Evolutionary conservation across 2,888 invertebrate genomes (phyloP).

Genomic region (Auanema freiburgensis): DNA sequence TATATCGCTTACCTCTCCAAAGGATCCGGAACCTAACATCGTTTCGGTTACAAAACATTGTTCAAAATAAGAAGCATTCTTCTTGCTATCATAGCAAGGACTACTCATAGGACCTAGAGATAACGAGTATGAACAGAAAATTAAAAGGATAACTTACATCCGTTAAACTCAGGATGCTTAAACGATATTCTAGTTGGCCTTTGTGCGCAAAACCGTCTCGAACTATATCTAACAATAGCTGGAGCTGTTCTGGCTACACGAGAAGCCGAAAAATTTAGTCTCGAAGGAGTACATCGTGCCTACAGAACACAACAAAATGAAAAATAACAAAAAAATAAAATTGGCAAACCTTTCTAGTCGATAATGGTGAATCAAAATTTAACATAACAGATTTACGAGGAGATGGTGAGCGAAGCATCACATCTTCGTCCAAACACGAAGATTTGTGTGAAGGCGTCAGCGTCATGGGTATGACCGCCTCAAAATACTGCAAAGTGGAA

Average conservation of each 20-base stretch:
- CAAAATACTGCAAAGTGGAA: neutral
- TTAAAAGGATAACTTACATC: constrained; percentile 9
- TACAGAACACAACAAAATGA: constrained; percentile 4
- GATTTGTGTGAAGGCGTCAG: neutral
- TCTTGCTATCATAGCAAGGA: neutral
- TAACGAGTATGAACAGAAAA: neutral
- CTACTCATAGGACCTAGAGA: neutral
- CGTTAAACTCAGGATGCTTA: neutral
- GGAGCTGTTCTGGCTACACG: constrained; percentile 35
- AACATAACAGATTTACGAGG: constrained; percentile 1
- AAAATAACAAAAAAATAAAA: neutral
- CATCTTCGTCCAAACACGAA: neutral
- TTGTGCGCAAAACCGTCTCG: constrained; percentile 12
- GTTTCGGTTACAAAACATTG: constrained; percentile 73
- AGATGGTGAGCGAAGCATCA: neutral
- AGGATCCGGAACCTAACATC: constrained; percentile 77
- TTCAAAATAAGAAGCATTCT: constrained; percentile 72
- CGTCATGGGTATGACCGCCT: neutral
- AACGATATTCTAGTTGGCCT: constrained; percentile 13
- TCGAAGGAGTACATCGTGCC: constrained; percentile 22
- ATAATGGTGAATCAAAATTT: constrained; percentile 32
- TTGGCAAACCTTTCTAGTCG: constrained; percentile 24
- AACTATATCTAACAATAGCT: constrained; percentile 22
- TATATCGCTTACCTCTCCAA: constrained; percentile 71
- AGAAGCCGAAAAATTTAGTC: constrained; percentile 21